phyloP scores from a whole-genome alignment of 2,797 vertebrate genomes.

The Sebastolobus alascanus region DNA sequence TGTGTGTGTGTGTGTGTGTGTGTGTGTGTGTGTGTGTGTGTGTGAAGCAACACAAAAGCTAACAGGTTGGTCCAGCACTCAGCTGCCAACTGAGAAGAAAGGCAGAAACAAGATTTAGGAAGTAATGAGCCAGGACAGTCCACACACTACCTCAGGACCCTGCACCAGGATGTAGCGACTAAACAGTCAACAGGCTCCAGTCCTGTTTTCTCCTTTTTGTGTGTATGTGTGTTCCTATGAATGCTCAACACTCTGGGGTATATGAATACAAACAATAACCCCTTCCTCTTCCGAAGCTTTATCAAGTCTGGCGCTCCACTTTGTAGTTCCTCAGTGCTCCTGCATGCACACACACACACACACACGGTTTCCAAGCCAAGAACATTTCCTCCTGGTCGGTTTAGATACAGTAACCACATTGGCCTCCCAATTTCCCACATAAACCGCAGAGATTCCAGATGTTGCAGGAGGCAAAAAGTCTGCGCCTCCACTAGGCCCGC shows the following conservation, averaged over 20 bases:
- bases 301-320: constrained; percentile 29
- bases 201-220: constrained; percentile 34
- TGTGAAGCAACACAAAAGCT: constrained; percentile 59
- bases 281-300: constrained; percentile 28
- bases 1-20: constrained; percentile 30
- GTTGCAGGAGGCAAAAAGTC: constrained; percentile 64
- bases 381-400: constrained; percentile 59
- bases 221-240: constrained; percentile 31
- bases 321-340: constrained; percentile 28
- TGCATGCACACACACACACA: not conserved
- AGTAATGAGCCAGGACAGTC: constrained; percentile 68
- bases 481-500: constrained; percentile 33
- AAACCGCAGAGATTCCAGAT: constrained; percentile 77
- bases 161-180: constrained; percentile 34
- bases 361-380: constrained; percentile 47
- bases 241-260: constrained; percentile 11
- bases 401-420: constrained; percentile 65
- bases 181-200: constrained; percentile 23
- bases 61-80: constrained; percentile 71
- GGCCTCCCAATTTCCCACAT: constrained; percentile 70
- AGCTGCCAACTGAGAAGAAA: constrained; percentile 67
- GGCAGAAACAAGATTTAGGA: constrained; percentile 68
- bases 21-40: constrained; percentile 23
- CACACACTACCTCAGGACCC: constrained; percentile 38
- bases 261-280: constrained; percentile 40